Percentiles rank a stretch among this genome's conserved stretches.
These are phyloP conservation scores for Drosophila nikananu DNA, from an alignment of 1,140 invertebrate species.

Conservation along the genomic window DNA sequence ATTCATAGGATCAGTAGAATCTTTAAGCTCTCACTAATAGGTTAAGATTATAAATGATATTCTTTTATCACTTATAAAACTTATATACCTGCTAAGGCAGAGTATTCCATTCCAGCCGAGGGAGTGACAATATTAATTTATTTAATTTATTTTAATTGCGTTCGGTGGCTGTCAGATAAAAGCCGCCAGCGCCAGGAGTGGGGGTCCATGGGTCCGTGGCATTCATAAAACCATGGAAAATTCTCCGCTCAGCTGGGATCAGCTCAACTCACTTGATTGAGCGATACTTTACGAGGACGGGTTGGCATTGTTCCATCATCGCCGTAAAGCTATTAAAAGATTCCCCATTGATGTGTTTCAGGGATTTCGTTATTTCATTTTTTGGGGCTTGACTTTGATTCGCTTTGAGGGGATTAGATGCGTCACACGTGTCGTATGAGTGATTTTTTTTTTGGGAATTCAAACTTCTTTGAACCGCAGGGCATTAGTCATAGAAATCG, in stretches of 20 bases:
- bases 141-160: constrained; percentile 79
- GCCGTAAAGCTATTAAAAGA: constrained; percentile 52
- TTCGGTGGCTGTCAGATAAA: constrained; percentile 70
- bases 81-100: background rate
- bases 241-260: constrained; percentile 18
- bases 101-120: constrained; percentile 28
- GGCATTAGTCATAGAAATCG: constrained; percentile 34
- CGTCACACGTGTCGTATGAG: constrained; percentile 62
- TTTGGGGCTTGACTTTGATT: constrained; percentile 38
- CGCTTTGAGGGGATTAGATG: constrained; percentile 65
- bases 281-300: constrained; percentile 73
- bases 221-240: constrained; percentile 34
- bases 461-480: constrained; percentile 28
- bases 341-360: constrained; percentile 44
- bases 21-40: too few species aligned
- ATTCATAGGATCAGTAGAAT: too few species aligned
- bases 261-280: constrained; percentile 60
- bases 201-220: constrained; percentile 8
- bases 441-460: constrained; percentile 45
- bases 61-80: background rate
- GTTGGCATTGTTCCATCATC: constrained; percentile 43
- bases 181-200: constrained; percentile 46
- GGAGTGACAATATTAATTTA: constrained; percentile 79
- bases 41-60: too few species aligned
- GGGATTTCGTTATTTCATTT: constrained; percentile 41